Conservation (phyloP, 2,888 invertebrate species). For the Pachliopta kotzebuea region DNA sequence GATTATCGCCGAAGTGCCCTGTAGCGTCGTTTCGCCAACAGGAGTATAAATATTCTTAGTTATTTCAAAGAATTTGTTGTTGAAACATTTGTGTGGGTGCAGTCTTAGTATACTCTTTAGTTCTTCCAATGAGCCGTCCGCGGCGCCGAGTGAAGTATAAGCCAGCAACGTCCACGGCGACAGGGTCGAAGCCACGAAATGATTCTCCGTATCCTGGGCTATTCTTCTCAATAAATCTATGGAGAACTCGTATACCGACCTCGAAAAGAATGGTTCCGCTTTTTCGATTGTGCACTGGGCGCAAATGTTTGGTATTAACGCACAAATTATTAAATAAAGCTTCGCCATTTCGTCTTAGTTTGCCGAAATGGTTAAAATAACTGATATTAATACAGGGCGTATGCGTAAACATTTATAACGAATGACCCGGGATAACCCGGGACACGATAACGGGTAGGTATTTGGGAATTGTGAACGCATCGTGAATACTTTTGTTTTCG, state of each 20-base stretch:
- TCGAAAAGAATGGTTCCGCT: constrained; percentile 35
- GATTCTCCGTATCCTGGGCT: constrained; percentile 56
- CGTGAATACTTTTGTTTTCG: neutral
- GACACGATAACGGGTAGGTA: constrained; percentile 1
- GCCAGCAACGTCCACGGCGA: constrained; percentile 63
- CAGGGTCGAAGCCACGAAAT: constrained; percentile 59
- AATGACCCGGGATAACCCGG: constrained; percentile 25
- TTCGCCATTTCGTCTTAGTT: constrained; percentile 37
- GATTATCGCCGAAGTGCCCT: constrained; percentile 54
- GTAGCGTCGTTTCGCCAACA: constrained; percentile 43
- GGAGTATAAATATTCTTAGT: constrained; percentile 36
- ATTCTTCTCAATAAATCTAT: constrained; percentile 38
- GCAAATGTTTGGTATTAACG: constrained; percentile 35
- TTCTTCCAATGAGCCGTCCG: constrained; percentile 49
- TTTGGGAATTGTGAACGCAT: constrained; percentile 17
- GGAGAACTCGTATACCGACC: constrained; percentile 43
- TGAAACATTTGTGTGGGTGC: constrained; percentile 56
- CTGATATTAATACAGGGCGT: neutral
- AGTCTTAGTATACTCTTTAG: constrained; percentile 48
- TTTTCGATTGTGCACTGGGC: constrained; percentile 38
- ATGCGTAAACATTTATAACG: constrained; percentile 30
- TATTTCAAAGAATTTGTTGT: constrained; percentile 52
- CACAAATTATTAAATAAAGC: constrained; percentile 31
- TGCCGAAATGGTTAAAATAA: constrained; percentile 7
- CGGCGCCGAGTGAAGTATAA: constrained; percentile 54